These are phyloP conservation scores for Solenopsis fugax DNA, from an alignment of 1,140 invertebrate genomes.

Conservation along the genomic window DNA sequence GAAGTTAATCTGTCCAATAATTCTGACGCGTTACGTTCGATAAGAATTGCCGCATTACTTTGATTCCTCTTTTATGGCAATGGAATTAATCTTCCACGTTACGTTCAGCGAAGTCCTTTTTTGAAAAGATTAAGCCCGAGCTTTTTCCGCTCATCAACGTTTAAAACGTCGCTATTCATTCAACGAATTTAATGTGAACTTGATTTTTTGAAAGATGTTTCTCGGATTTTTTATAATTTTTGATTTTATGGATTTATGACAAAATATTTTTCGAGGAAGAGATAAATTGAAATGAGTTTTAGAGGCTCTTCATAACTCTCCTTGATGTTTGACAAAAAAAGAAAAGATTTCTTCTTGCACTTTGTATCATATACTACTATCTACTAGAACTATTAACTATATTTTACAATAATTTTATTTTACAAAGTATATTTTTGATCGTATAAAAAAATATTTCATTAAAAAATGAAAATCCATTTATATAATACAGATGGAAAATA, in stretches of 20 bases:
- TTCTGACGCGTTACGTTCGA: neutral
- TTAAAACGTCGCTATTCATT: neutral
- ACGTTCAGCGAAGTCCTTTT: neutral
- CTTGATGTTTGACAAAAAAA: neutral
- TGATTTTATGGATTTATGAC: neutral
- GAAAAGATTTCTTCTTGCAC: neutral
- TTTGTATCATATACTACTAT: neutral
- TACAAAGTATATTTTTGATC: neutral
- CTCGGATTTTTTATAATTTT: neutral
- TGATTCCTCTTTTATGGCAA: neutral
- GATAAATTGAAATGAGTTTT: neutral
- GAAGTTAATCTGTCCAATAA: neutral
- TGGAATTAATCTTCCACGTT: conserved; percentile 11
- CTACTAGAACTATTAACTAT: neutral
- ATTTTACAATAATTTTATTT: neutral
- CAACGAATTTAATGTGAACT: neutral
- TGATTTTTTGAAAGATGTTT: neutral
- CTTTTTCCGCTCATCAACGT: neutral
- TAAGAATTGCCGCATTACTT: neutral
- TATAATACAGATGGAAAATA: neutral
- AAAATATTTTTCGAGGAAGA: neutral
- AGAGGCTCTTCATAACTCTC: neutral
- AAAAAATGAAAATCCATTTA: neutral
- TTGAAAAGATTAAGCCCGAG: neutral
- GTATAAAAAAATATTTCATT: neutral